These are phyloP conservation scores for Takifugu bimaculatus DNA, from an alignment of 2,113 vertebrate genomes.

Conservation along the genomic window DNA sequence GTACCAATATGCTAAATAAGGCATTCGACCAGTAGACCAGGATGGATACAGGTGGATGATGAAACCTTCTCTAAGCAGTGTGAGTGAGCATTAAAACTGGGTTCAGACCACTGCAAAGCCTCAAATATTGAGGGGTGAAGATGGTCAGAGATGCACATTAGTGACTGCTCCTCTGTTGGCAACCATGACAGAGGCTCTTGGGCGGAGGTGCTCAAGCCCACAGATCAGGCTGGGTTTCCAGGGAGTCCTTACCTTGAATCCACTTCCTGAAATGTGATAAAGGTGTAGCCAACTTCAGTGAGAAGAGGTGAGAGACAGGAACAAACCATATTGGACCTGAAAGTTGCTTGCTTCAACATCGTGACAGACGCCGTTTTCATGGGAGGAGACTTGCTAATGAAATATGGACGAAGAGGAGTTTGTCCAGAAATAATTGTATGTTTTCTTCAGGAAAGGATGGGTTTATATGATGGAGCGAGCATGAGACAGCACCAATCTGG, in stretches of 20 bases:
- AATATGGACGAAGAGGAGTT: neutral
- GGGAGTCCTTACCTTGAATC: slow-evolving; percentile 9
- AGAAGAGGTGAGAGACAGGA: slow-evolving; percentile 16
- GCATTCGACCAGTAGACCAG: slow-evolving; percentile 21
- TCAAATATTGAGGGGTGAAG: neutral
- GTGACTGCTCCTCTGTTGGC: slow-evolving; percentile 6
- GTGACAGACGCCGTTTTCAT: slow-evolving; percentile 21
- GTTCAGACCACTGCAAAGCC: neutral
- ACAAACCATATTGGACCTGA: slow-evolving; percentile 19
- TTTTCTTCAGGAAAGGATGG: slow-evolving; percentile 21
- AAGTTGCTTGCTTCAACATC: slow-evolving; percentile 19
- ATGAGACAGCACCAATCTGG: slow-evolving; percentile 7
- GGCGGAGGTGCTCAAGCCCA: slow-evolving; percentile 4
- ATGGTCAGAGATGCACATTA: slow-evolving; percentile 4
- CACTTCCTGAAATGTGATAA: neutral
- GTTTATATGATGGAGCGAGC: slow-evolving; percentile 16
- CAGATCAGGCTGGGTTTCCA: neutral
- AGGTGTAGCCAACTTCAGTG: no score
- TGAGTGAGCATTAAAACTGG: neutral
- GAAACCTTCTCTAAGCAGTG: neutral
- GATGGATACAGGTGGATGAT: slow-evolving; percentile 8
- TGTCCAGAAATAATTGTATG: slow-evolving; percentile 28
- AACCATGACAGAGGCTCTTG: neutral
- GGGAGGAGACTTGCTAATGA: slow-evolving; percentile 18
- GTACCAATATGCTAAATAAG: slow-evolving; percentile 44